Evolutionary conservation across 2,797 vertebrate species (phyloP), one percentile per base, ranked within the genome.

Genomic region (Peromyscus attwateri): DNA sequence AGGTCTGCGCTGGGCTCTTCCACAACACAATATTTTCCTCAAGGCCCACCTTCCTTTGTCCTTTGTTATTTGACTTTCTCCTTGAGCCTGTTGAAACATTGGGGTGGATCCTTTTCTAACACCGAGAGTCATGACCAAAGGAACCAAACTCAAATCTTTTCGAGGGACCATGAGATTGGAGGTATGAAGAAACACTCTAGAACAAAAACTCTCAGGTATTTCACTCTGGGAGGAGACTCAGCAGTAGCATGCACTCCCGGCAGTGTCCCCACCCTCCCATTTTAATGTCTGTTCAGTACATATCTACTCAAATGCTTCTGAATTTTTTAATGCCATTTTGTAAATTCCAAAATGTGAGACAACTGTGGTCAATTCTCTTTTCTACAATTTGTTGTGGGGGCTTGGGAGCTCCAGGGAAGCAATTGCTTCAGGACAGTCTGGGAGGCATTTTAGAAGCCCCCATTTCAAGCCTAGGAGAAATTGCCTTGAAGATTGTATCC

Each of bases 401-500:
- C 87, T 31, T 80, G 17, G 21, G 17, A 89, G 40, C 27, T 76
- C 89, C 92, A 93, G 70, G 49, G 71, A 91, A 89, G 31, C n/a
- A 87, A 57, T 43, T 82, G 8, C 40, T 88, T 93, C 25, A 6
- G 94, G 82, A 81, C 62, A 81, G 95, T 82, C 77, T 73, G 6
- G 49, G 19, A 93, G 25, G 81, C 55, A 60, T 57, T 87, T 95
- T 84, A 66, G 55, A 93, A 96, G 34, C 9, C 17, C 52, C 76
- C 46, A 60, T 64, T 76, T 89, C 73, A 83, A 89, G n/a, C 9
- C 46, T 66, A 68, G 66, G 89, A 95, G 87, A 95, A 27, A 83
- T 19, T 92, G 46, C 82, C 95, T 49, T 92, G 92, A 80, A 77
- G 89, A 87, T 87, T 77, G 29, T 84, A 95, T 71, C 29, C 64